Base-by-base conservation (phyloP, 2,888 invertebrate species). In the Thecophora atra region DNA sequence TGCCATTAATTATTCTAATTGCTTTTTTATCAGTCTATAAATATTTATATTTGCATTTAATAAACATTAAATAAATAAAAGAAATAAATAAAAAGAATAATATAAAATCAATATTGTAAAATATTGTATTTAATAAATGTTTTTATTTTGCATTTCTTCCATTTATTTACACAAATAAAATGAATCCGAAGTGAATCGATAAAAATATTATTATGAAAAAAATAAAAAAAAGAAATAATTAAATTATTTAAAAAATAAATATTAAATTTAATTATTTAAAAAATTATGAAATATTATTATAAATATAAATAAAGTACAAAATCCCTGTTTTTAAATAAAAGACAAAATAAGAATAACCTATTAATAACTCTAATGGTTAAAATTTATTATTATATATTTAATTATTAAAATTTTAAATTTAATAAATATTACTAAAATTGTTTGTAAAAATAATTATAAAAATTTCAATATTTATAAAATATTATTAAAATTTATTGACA, bases 121-220 rank as follows among this genome's bases (percentile, higher is more conserved):
- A 58, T 58, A 11, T 24, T 58, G 24, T 58, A 58, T 58, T 58
- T 26, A 28, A 58, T 28, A 58, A 58, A 28, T 58, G 17, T 13
- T 3, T 28, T 58, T 28, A 17, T 28, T 58, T 58, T 24, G 11
- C n/a, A n/a, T n/a, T n/a, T n/a, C n/a, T n/a, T n/a, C n/a, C 26
- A 58, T 24, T 47, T 24, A 58, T 58, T 58, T 54, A 21, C 8
- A n/a, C 17, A 52, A 17, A 19, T 54, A 21, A 54, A 54, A 1
- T 11, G 0, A n/a, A 11, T 5, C 2, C 52, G 52, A 17, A 52
- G 52, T 17, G 19, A 52, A 52, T 8, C 52, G 17, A 52, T 11
- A 2, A 2, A 52, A 52, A 19, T 52, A 52, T n/a, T n/a, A 51
- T 17, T n/a, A 51, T 17, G 21, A 54, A 54, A 21, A 54, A 11